Base-by-base conservation (phyloP, 2,888 invertebrate species). In the Drosophila melanosoma region DNA sequence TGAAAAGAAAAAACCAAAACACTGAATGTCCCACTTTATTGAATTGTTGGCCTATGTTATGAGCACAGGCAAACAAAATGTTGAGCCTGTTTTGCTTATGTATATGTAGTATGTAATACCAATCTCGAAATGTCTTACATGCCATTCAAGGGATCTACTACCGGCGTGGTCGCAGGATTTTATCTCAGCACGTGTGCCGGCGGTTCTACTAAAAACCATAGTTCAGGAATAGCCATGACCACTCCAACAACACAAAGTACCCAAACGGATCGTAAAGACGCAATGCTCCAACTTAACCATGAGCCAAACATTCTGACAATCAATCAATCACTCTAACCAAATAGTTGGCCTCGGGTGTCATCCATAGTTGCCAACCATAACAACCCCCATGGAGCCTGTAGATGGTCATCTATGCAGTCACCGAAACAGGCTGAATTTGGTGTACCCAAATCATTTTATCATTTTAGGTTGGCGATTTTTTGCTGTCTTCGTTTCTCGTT, bases 161-260 rank as follows among this genome's bases (percentile, higher is more conserved):
- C 61, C 72, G 73, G 69, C 68, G 65, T 56, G 65, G 77, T 48
- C 64, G 74, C 48, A 32, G 76, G 77, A 54, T 48, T 76, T 35
- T 61, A 59, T 78, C 62, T 60, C 77, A 76, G 68, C 77, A 76
- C 59, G 59, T 70, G 60, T 62, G 59, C 80, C 76, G 72, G 71
- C 79, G 76, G 69, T 65, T 70, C 72, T 82, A 88, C 83, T 91
- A 83, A 90, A 92, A 92, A 91, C 89, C 76, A 91, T 92, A 92
- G 92, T 93, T 92, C 84, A 92, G 93, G 90, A 91, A 92, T 93
- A 93, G 92, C 90, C 91, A 93, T 93, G 93, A 87, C 91, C 93
- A 93, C 91, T 93, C 89, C 91, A 91, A 90, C 89, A 89, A 91
- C 92, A 89, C 87, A 89, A 87, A 87, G 76, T 88, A 87, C 92